Base-by-base conservation (phyloP, 2,888 invertebrate genomes). In the Ophion ellenae region DNA sequence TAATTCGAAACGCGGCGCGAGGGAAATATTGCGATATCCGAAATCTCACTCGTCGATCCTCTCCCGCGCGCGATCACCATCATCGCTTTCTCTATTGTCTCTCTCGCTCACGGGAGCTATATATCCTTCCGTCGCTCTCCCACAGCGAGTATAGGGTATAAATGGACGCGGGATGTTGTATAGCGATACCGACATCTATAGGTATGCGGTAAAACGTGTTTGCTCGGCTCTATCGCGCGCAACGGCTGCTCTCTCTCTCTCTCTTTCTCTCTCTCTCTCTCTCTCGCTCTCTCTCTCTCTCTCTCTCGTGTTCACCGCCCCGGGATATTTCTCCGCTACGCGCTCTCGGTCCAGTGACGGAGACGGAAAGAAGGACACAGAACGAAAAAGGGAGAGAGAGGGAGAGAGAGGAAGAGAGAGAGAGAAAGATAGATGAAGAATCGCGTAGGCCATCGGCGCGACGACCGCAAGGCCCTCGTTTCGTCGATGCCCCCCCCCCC, bases 181-280 rank as follows among this genome's bases (percentile, higher is more conserved):
- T 28, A 64, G 53, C 14, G 66, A 47, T 20, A 66, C 53, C 3
- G 17, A 17, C 32, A 71, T 64, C 45, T 40, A 73, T 73, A 66
- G 77, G 77, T 73, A 81, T 81, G 85, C 81, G 75, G 74, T 81
- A 78, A 69, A 85, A 82, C 85, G 85, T 82, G 85, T 85, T 85
- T 85, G 75, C 81, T 85, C 85, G 85, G 47, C 59, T 78, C 81
- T 78, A 85, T 85, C 81, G 85, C 64, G 82, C 81, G 74, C 67
- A 47, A 24, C 59, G 64, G 24, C 28, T 64, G 20, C 47, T 47
- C 14, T 47, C 47, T 45, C 45, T 45, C 45, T 45, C 45, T 45
- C 45, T 10, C 45, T 45, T 1, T 24, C 24, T 24, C 24, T 24
- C 24, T 24, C 24, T 24, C 24, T 24, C 24, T 24, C 24, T 24